Conservation (phyloP, 2,113 vertebrate genomes). For the Paramormyrops kingsleyae region DNA sequence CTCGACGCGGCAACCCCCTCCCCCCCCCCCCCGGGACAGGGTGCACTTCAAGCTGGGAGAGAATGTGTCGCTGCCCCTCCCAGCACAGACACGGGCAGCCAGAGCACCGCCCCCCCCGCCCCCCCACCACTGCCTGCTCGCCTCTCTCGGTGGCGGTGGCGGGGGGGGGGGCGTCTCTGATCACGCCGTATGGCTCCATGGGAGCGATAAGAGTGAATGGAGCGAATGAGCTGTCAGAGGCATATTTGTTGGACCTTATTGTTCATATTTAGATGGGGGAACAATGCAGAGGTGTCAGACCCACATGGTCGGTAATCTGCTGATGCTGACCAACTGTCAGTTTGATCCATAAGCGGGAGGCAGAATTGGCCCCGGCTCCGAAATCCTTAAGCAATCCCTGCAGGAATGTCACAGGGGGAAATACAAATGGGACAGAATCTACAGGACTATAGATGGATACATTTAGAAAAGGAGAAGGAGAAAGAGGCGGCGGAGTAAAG, state of each 20-base stretch:
- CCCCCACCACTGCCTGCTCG: conserved; percentile 30
- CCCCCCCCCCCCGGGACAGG: conserved; percentile 46
- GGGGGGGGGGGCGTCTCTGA: conserved; percentile 32
- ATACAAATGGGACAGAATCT: conserved; percentile 66
- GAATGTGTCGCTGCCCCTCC: conserved; percentile 27
- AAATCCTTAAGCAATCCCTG: conserved; percentile 55
- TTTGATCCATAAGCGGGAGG: conserved; percentile 50
- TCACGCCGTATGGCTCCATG: conserved; percentile 46
- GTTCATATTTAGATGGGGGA: conserved; percentile 68
- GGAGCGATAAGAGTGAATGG: conserved; percentile 52
- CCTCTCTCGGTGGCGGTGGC: conserved; percentile 20
- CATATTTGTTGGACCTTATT: conserved; percentile 48
- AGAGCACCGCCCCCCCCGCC: conserved; percentile 25
- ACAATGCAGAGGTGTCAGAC: conserved; percentile 63
- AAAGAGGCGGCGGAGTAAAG: background rate
- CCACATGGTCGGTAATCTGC: conserved; percentile 67
- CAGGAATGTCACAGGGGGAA: conserved; percentile 60
- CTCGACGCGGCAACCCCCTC: conserved; percentile 48
- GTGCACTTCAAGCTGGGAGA: conserved; percentile 59
- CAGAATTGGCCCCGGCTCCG: conserved; percentile 40
- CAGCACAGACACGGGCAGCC: conserved; percentile 35
- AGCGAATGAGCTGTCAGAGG: conserved; percentile 51
- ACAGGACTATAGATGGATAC: conserved; percentile 61
- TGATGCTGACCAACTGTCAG: conserved; percentile 68
- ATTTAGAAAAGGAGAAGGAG: conserved; percentile 38